These are phyloP conservation scores for Hylaeus anthracinus DNA, from an alignment of 1,140 invertebrate genomes.

Conservation along the genomic window DNA sequence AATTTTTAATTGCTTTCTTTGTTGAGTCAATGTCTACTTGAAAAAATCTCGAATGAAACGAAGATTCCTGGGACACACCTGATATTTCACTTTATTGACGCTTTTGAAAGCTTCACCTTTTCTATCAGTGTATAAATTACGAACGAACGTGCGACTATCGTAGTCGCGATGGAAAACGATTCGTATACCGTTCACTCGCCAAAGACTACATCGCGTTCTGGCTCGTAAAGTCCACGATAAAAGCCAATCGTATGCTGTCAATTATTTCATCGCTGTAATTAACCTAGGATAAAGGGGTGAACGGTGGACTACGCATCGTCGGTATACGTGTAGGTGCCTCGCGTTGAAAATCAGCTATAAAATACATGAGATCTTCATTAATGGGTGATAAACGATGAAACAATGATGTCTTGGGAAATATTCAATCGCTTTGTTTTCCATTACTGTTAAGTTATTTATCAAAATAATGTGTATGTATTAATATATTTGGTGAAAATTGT, in stretches of 20 bases:
- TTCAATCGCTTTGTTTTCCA: too few species aligned
- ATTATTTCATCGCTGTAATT: conserved; percentile 27
- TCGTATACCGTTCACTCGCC: conserved; percentile 27
- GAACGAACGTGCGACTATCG: neutral
- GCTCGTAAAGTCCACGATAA: conserved; percentile 14
- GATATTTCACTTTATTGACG: conserved; percentile 19
- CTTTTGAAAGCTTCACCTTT: conserved; percentile 36
- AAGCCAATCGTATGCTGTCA: conserved; percentile 30
- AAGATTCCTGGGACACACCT: conserved; percentile 32
- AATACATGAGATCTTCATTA: neutral
- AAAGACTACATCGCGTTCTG: neutral
- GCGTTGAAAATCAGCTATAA: neutral
- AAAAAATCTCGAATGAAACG: too few species aligned
- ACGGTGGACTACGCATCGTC: neutral
- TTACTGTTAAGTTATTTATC: neutral
- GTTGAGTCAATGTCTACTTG: too few species aligned
- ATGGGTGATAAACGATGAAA: neutral
- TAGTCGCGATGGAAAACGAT: conserved; percentile 11
- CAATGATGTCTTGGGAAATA: too few species aligned
- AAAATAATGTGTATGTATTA: neutral
- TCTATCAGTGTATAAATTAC: conserved; percentile 16
- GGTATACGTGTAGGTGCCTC: neutral
- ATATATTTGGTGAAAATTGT: neutral
- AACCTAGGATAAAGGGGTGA: neutral
- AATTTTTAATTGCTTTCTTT: too few species aligned